phyloP scores from a whole-genome alignment of 2,888 invertebrate genomes.

The Phorcus lineatus region DNA sequence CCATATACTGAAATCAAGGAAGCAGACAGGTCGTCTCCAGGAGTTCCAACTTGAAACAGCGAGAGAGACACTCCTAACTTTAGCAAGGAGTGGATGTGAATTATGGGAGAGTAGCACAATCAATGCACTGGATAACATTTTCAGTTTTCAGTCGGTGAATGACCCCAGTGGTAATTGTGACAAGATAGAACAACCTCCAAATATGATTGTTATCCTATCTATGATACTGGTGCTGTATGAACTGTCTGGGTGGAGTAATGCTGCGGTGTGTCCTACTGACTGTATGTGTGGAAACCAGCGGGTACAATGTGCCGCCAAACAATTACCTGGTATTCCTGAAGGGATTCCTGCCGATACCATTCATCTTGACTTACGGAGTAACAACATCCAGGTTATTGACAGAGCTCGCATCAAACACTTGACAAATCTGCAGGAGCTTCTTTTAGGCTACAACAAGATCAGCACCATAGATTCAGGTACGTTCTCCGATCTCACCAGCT shows the following conservation, averaged over 20 bases:
- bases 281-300: slow-evolving; percentile 33
- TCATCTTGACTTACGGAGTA: slow-evolving; percentile 37
- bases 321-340: slow-evolving; percentile 42
- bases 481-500: slow-evolving; percentile 31
- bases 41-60: no score
- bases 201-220: not conserved
- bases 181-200: not conserved
- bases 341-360: slow-evolving; percentile 32
- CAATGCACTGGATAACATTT: no score
- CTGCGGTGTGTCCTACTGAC: slow-evolving; percentile 36
- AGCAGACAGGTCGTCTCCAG: no score
- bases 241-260: not conserved
- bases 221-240: not conserved
- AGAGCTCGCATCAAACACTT: slow-evolving; percentile 29
- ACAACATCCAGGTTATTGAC: slow-evolving; percentile 36
- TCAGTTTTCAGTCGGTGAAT: no score
- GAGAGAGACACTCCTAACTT: no score
- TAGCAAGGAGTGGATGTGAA: no score
- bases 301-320: slow-evolving; percentile 43
- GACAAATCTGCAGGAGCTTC: slow-evolving; percentile 28
- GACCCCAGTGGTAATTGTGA: no score
- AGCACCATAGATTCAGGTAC: slow-evolving; percentile 25
- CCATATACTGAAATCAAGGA: no score
- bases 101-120: no score
- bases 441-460: slow-evolving; percentile 38